These are phyloP conservation scores for Tenualosa ilisha DNA, from an alignment of 2,797 vertebrate genomes.

Conservation along the genomic window DNA sequence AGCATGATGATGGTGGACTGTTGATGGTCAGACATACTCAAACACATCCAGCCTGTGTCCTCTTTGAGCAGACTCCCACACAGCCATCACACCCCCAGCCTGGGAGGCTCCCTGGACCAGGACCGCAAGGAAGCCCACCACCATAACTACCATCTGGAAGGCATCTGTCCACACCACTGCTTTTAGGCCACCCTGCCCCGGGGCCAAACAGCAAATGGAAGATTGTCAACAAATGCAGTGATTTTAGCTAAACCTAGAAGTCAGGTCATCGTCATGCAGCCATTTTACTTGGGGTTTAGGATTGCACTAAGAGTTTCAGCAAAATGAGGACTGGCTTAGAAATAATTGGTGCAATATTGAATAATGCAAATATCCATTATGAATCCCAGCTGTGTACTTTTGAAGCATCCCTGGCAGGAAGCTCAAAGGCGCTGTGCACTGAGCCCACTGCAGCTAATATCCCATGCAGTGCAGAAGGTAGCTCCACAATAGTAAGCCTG, in stretches of 20 bases:
- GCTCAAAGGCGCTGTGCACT: not conserved
- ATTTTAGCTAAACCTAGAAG: not conserved
- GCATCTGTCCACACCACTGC: conserved; percentile 87
- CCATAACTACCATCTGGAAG: conserved; percentile 85
- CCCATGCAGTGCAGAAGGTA: not conserved
- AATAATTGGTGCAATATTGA: not conserved
- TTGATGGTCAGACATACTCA: conserved; percentile 67
- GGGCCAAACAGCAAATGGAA: conserved; percentile 3
- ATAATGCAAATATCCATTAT: not conserved
- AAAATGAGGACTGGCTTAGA: not conserved
- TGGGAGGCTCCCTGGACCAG: conserved; percentile 73
- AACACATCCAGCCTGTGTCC: conserved; percentile 75
- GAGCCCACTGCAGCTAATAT: not conserved
- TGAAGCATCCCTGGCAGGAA: not conserved
- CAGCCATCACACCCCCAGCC: conserved; percentile 65
- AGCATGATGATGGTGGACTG: not conserved
- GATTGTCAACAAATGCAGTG: not conserved
- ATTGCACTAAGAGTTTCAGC: not conserved
- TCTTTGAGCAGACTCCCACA: conserved; percentile 72
- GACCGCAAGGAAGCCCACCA: conserved; percentile 77
- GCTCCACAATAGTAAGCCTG: not conserved
- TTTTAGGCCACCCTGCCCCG: conserved; percentile 78
- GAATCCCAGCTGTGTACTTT: not conserved
- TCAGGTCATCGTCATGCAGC: not conserved
- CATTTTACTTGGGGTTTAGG: not conserved